phyloP scores from a whole-genome alignment of 2,113 vertebrate species.

The Grallaria varia region DNA sequence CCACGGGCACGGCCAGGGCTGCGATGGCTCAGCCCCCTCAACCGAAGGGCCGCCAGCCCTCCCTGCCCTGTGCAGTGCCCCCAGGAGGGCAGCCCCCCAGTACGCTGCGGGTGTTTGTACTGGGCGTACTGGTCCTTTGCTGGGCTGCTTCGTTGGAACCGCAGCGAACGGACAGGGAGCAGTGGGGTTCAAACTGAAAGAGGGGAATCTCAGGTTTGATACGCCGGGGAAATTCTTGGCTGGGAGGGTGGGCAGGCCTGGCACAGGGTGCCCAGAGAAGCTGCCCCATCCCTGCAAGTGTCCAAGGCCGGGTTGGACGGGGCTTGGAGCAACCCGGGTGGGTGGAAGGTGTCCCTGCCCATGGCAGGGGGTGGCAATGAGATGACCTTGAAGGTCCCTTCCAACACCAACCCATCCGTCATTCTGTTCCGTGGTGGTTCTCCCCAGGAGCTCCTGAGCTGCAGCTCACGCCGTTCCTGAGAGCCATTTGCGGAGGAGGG shows the following conservation, averaged over 20 bases:
- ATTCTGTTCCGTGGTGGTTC: background rate
- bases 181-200: rapidly evolving
- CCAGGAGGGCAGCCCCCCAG: background rate
- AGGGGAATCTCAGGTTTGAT: background rate
- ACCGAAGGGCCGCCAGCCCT: background rate
- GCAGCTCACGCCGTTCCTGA: background rate
- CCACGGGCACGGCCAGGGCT: rapidly evolving
- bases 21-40: background rate
- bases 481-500: background rate
- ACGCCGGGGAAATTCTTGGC: background rate
- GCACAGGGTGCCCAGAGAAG: background rate
- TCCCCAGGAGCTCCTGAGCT: background rate
- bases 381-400: background rate
- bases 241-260: background rate
- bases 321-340: background rate
- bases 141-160: background rate
- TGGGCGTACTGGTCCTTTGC: background rate
- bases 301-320: rapidly evolving
- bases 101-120: rapidly evolving
- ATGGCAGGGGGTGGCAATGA: background rate
- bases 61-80: background rate
- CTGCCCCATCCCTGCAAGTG: background rate
- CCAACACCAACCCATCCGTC: background rate
- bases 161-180: background rate
- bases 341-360: background rate